Evolutionary conservation across 2,888 invertebrate species (phyloP).

Genomic region (Drosophila crucigera): DNA sequence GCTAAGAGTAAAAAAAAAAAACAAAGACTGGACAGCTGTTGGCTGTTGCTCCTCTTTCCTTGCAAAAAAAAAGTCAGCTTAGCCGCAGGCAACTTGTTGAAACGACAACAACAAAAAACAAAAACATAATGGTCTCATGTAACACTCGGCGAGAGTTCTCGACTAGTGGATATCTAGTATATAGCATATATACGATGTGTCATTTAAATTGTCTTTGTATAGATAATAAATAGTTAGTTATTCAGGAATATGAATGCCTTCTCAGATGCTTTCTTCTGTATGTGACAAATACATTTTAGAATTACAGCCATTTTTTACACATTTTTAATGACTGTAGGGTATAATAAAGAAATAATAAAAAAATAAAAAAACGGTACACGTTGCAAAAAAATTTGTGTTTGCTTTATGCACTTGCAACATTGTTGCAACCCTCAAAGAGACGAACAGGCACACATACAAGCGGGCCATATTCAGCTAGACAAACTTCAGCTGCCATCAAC

Average conservation of each 20-base stretch:
- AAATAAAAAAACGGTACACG: slow-evolving; percentile 53
- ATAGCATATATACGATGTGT: not conserved
- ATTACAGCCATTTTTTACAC: not conserved
- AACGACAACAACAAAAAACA: slow-evolving; percentile 10
- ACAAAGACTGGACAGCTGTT: slow-evolving; percentile 50
- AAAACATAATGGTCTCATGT: slow-evolving; percentile 15
- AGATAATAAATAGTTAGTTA: not conserved
- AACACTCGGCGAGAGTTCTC: not conserved
- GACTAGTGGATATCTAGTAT: slow-evolving; percentile 4
- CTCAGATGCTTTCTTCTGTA: not conserved
- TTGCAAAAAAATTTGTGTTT: slow-evolving; percentile 73
- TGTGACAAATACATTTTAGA: not conserved
- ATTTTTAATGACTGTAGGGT: slow-evolving; percentile 18
- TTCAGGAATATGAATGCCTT: not conserved
- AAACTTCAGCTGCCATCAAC: slow-evolving; percentile 74
- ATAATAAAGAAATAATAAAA: slow-evolving; percentile 23
- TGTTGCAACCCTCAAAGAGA: slow-evolving; percentile 60
- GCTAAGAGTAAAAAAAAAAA: slow-evolving; percentile 6
- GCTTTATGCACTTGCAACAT: slow-evolving; percentile 76
- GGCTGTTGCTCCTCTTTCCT: slow-evolving; percentile 23
- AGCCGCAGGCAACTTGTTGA: slow-evolving; percentile 53
- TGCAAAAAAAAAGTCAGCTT: slow-evolving; percentile 11
- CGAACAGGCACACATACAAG: slow-evolving; percentile 17
- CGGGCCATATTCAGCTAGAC: slow-evolving; percentile 28
- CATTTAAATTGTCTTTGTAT: not conserved